Evolutionary conservation across 1,140 invertebrate genomes (phyloP), one percentile per base, ranked within the genome.

Genomic region (Ceratitis capitata): DNA sequence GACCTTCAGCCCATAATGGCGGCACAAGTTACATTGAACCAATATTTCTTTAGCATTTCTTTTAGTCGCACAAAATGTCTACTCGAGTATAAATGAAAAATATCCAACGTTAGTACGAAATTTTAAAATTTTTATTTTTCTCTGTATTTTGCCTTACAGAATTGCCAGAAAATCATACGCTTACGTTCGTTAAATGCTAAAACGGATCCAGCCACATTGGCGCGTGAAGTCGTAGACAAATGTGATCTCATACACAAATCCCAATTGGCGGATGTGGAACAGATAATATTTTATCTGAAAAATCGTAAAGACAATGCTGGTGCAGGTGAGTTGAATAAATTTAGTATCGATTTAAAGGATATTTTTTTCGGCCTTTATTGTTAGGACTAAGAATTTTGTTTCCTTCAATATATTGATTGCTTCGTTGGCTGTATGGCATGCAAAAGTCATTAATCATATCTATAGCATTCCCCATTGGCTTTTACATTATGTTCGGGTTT

Each of bases 201-300:
- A 86, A 97, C 97, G 29, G 95, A 98, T 93, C 95, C 97, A 86
- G 93, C 94, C 85, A 93, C 94, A 5, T 91, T 99, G 85, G 96
- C 97, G 5, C 95, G 95, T 88, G 96, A 98, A 93, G 96, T 99
- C 9, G 95, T 98, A 58, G 95, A 96, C 85, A 96, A 97, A 92
- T 98, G 97, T 92, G 95, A 96, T 89, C 92, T 98, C 23, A 98
- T 99, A 89, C 96, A 97, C 91, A 95, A 95, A 84, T 96, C 95
- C 2, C 96, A 97, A 92, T 89, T 97, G 35, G 93, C 94, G 14
- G 97, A 98, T 93, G 96, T 99, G 5, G 97, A 98, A 91, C 97
- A 98, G 89, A 93, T 98, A n/a, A 95, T 98, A 87, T 97, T 96
- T 92, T 98, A 98, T 92, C 93, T 99, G 39, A 96, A 98, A 92